phyloP scores from a whole-genome alignment of 2,113 vertebrate genomes.

The Lethenteron reissneri region DNA sequence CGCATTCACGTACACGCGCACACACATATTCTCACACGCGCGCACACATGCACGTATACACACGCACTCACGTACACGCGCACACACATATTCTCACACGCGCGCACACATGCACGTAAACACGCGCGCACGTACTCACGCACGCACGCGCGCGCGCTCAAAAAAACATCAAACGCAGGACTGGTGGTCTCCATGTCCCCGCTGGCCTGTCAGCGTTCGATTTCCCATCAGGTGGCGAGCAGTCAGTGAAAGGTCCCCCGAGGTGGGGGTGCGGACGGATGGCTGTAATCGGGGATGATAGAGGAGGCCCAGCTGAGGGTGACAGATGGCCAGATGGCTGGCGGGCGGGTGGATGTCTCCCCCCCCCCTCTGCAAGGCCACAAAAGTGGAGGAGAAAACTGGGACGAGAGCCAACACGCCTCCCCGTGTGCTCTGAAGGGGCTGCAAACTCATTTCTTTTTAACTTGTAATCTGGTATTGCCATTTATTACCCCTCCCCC shows the following conservation, averaged over 20 bases:
- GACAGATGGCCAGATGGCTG: conserved; percentile 5
- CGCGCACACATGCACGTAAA: background rate
- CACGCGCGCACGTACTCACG: background rate
- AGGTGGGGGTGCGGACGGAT: background rate
- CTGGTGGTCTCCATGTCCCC: too few species aligned
- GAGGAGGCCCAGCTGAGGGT: background rate
- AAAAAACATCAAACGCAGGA: too few species aligned
- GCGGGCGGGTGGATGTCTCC: background rate
- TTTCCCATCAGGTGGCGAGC: too few species aligned
- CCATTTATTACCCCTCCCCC: too few species aligned
- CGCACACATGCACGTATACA: background rate
- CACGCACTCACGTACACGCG: background rate
- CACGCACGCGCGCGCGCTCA: background rate
- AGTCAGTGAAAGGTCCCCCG: too few species aligned
- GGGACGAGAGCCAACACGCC: too few species aligned
- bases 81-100: background rate
- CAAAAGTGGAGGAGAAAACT: too few species aligned
- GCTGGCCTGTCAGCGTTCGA: too few species aligned
- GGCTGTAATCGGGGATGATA: background rate
- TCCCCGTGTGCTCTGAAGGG: too few species aligned
- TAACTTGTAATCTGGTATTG: too few species aligned
- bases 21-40: background rate
- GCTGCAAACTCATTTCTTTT: too few species aligned
- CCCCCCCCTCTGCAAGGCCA: too few species aligned
- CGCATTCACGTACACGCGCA: background rate